These are phyloP conservation scores for Melanerpes aurifrons DNA, from an alignment of 2,113 vertebrate species.

Conservation along the genomic window DNA sequence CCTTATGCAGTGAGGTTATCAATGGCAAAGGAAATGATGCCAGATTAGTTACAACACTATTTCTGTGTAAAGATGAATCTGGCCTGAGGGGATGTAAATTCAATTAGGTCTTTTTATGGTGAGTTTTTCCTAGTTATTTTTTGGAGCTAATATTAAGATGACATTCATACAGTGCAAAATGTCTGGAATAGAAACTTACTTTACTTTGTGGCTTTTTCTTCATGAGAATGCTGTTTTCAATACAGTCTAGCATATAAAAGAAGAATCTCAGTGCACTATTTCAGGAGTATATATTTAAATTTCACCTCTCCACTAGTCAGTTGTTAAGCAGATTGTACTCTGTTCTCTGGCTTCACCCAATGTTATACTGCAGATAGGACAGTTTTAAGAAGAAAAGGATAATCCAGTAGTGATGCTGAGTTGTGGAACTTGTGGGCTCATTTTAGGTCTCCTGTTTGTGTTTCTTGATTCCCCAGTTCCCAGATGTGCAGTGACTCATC, in stretches of 20 bases:
- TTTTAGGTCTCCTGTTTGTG: constrained; percentile 45
- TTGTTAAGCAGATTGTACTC: background rate
- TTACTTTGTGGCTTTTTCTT: background rate
- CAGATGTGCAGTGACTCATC: constrained; percentile 73
- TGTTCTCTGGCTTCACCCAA: background rate
- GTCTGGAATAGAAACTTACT: background rate
- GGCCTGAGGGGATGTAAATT: background rate
- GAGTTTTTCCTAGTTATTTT: background rate
- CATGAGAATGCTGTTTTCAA: background rate
- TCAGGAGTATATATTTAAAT: background rate
- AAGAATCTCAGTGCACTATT: background rate
- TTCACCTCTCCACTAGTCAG: background rate
- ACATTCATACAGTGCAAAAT: background rate
- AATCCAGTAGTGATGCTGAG: background rate
- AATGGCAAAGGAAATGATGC: constrained; percentile 2
- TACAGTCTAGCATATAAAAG: background rate
- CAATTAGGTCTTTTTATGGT: background rate
- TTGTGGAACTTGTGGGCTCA: constrained; percentile 26
- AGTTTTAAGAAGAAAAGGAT: background rate
- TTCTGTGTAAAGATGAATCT: background rate
- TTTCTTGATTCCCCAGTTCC: constrained; percentile 57
- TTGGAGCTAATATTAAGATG: background rate
- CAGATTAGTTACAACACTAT: background rate
- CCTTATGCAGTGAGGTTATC: background rate
- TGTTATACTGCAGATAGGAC: background rate